A percentile compares a stretch with the other conserved stretches of the same genome.
These are phyloP conservation scores for Leucophenga maculata DNA, from an alignment of 2,888 invertebrate genomes.

Conservation along the genomic window DNA sequence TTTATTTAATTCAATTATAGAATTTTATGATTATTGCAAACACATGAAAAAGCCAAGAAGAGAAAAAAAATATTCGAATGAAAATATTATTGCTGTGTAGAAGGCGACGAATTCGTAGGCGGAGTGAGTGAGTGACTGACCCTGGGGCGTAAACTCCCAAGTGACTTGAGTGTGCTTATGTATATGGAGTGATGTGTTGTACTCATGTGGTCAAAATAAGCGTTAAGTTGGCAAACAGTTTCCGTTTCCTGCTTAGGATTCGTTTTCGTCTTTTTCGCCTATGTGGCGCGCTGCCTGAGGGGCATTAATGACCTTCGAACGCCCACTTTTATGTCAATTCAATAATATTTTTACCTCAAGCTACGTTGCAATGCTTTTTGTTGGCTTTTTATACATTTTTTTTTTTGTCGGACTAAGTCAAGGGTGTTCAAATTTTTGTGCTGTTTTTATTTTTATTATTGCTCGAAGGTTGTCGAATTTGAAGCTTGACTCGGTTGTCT, in stretches of 20 bases:
- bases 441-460: slow-evolving; percentile 49
- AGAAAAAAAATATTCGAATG: slow-evolving; percentile 10
- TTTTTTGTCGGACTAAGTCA: slow-evolving; percentile 47
- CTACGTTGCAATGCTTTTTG: slow-evolving; percentile 29
- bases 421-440: slow-evolving; percentile 57
- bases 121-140: slow-evolving; percentile 25
- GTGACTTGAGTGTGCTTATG: slow-evolving; percentile 7
- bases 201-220: slow-evolving; percentile 28
- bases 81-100: slow-evolving; percentile 28
- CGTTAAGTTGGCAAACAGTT: slow-evolving; percentile 61
- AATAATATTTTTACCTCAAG: slow-evolving; percentile 30
- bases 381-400: slow-evolving; percentile 33
- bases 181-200: background rate
- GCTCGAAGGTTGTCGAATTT: slow-evolving; percentile 58
- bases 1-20: slow-evolving; percentile 71
- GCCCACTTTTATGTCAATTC: slow-evolving; percentile 32
- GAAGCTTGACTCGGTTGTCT: slow-evolving; percentile 12
- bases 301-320: slow-evolving; percentile 59
- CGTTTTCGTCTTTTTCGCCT: slow-evolving; percentile 26
- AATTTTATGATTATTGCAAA: slow-evolving; percentile 67
- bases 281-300: slow-evolving; percentile 25
- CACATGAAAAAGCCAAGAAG: slow-evolving; percentile 38
- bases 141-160: slow-evolving; percentile 30
- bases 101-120: background rate
- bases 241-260: slow-evolving; percentile 59